Evolutionary conservation across 2,888 invertebrate species (phyloP).

Genomic region (Drosophila paranaensis): DNA sequence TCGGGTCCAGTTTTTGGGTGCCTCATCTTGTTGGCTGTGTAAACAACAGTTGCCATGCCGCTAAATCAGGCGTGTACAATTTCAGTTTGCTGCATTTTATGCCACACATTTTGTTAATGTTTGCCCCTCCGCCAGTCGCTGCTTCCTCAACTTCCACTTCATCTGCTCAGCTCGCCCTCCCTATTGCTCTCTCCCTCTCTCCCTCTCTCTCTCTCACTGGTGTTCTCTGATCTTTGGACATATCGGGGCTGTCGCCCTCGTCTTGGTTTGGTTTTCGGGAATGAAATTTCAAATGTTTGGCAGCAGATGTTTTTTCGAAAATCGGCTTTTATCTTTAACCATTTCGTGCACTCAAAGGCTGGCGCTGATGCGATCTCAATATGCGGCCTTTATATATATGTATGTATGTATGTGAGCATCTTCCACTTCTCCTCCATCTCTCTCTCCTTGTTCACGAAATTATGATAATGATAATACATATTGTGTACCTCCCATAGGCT

Average conservation of each 20-base stretch:
- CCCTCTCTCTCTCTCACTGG: background rate
- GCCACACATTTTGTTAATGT: slow-evolving; percentile 64
- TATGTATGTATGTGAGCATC: slow-evolving; percentile 21
- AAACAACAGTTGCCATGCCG: slow-evolving; percentile 67
- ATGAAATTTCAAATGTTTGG: slow-evolving; percentile 66
- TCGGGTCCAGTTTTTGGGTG: slow-evolving; percentile 44
- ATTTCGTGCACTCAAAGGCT: slow-evolving; percentile 50
- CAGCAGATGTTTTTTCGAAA: slow-evolving; percentile 68
- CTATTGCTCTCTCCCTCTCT: background rate
- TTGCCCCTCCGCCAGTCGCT: slow-evolving; percentile 19
- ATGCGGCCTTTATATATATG: slow-evolving; percentile 16
- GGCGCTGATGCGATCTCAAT: slow-evolving; percentile 59
- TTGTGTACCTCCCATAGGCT: slow-evolving; percentile 33
- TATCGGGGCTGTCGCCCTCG: slow-evolving; percentile 29
- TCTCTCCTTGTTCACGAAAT: slow-evolving; percentile 47
- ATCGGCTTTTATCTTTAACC: slow-evolving; percentile 64
- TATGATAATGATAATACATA: slow-evolving; percentile 63
- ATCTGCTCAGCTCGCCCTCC: slow-evolving; percentile 1
- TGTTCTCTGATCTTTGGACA: background rate
- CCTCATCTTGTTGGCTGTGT: slow-evolving; percentile 65
- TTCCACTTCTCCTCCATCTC: slow-evolving; percentile 9
- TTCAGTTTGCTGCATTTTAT: slow-evolving; percentile 64
- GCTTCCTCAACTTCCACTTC: slow-evolving; percentile 20
- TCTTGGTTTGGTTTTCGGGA: slow-evolving; percentile 33
- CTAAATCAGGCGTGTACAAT: slow-evolving; percentile 71